Percentiles rank a stretch among this genome's conserved stretches.
phyloP scores from a whole-genome alignment of 2,113 vertebrate species.

The Nerophis ophidion region DNA sequence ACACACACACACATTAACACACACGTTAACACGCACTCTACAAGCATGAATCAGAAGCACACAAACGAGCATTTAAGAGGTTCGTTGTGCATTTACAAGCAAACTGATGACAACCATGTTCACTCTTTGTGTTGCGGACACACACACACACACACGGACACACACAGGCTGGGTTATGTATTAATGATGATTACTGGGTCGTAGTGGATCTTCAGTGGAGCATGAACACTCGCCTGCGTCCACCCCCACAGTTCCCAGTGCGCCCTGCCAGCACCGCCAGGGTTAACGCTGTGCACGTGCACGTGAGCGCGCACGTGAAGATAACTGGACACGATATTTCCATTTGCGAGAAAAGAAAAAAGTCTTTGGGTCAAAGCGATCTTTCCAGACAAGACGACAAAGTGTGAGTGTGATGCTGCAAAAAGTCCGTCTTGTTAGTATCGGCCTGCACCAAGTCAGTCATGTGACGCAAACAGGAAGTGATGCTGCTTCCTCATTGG shows the following conservation, averaged over 20 bases:
- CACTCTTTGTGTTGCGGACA: conserved; percentile 3
- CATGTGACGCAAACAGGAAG: too few species aligned
- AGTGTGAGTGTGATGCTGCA: neutral
- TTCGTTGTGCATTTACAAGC: conserved; percentile 2
- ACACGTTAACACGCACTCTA: too few species aligned
- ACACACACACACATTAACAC: too few species aligned
- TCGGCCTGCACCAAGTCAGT: too few species aligned
- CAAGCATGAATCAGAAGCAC: conserved; percentile 5
- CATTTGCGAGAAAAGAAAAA: conserved; percentile 29
- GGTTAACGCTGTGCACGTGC: conserved; percentile 32
- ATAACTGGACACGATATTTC: conserved; percentile 42
- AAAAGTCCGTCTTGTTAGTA: neutral
- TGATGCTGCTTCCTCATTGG: too few species aligned
- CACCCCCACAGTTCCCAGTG: conserved; percentile 55
- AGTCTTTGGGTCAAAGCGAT: conserved; percentile 5
- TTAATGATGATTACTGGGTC: conserved; percentile 61
- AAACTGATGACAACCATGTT: conserved; percentile 33
- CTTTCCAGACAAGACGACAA: conserved; percentile 1
- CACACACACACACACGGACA: conserved; percentile 5
- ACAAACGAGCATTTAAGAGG: neutral
- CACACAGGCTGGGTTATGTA: conserved; percentile 44
- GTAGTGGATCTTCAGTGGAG: conserved; percentile 53
- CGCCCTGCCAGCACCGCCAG: conserved; percentile 33
- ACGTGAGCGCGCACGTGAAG: conserved; percentile 3
- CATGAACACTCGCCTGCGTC: conserved; percentile 52